Evolutionary conservation across 2,113 vertebrate genomes (phyloP).

Genomic region (Corythoichthys intestinalis): DNA sequence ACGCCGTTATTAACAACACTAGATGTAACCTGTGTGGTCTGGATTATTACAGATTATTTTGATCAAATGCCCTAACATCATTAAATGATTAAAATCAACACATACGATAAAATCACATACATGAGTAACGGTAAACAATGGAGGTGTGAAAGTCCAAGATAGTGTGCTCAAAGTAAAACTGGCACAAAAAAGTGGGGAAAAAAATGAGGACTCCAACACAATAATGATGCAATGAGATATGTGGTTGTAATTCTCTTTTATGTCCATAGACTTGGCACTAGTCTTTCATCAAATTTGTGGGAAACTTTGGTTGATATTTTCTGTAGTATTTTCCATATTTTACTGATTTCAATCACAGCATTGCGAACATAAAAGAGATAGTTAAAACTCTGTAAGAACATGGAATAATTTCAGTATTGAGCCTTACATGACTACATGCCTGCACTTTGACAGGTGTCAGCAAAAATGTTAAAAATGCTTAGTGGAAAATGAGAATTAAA

Average conservation of each 20-base stretch:
- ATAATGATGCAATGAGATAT: no score
- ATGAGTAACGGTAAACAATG: neutral
- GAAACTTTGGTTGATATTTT: no score
- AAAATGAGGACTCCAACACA: no score
- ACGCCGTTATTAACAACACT: no score
- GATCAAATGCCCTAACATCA: neutral
- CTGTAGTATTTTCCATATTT: neutral
- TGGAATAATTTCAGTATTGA: neutral
- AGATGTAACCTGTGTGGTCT: neutral
- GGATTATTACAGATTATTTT: neutral
- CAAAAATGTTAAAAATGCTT: conserved; percentile 16
- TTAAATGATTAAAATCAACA: neutral
- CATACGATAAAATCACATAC: no score
- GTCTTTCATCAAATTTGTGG: neutral
- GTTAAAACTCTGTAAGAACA: neutral
- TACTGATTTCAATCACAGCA: neutral
- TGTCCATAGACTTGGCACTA: neutral
- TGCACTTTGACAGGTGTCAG: conserved; percentile 21
- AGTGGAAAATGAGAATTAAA: conserved; percentile 14
- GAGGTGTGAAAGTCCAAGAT: neutral
- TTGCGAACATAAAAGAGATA: neutral
- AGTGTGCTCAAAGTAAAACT: no score
- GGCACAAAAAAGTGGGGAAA: no score
- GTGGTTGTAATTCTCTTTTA: neutral
- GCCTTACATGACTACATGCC: conserved; percentile 3